These are phyloP conservation scores for Erpetoichthys calabaricus DNA, from an alignment of 2,797 vertebrate species.

Conservation along the genomic window DNA sequence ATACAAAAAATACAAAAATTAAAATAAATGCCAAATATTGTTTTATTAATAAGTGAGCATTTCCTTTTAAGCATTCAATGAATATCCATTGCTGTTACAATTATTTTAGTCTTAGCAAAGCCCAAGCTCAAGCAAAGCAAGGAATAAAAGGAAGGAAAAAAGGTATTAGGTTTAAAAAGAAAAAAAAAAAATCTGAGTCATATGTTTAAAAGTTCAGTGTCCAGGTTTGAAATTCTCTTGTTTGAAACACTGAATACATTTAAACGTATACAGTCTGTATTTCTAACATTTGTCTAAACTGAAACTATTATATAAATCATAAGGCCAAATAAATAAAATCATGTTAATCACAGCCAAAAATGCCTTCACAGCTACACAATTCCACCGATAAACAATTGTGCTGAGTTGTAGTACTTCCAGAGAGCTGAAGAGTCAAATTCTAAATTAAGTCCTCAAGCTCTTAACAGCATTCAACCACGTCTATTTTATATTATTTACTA, in stretches of 20 bases:
- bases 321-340: not conserved
- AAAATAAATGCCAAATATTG: too few species aligned
- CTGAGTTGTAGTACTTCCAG: not conserved
- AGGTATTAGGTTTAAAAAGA: too few species aligned
- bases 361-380: not conserved
- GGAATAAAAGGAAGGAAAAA: too few species aligned
- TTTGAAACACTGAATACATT: not conserved
- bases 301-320: not conserved
- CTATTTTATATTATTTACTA: too few species aligned
- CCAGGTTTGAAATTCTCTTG: conserved; percentile 3
- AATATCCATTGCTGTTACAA: not conserved
- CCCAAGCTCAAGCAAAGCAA: conserved; percentile 6
- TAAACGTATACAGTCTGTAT: not conserved
- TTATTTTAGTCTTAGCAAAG: not conserved
- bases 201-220: not conserved
- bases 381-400: not conserved
- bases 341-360: not conserved
- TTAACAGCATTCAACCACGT: too few species aligned
- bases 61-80: conserved; percentile 6
- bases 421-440: not conserved
- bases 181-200: not conserved
- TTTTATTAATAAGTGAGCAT: too few species aligned
- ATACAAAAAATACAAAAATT: too few species aligned
- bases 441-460: not conserved
- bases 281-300: not conserved